phyloP scores from a whole-genome alignment of 2,113 vertebrate species.

The Pseudolaguvia tuberculata region DNA sequence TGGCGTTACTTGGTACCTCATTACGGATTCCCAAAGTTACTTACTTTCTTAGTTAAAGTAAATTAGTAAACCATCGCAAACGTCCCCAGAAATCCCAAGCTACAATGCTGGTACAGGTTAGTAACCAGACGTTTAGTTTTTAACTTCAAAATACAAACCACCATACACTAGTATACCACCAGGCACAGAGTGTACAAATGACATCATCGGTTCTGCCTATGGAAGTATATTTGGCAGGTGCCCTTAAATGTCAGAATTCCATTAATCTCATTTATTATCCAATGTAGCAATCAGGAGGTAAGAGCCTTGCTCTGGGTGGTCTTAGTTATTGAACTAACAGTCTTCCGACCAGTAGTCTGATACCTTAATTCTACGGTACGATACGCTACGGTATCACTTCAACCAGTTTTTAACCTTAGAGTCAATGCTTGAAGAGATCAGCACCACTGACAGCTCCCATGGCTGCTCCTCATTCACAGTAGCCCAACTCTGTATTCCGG shows the following conservation, averaged over 20 bases:
- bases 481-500: conserved; percentile 1
- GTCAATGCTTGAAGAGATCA: conserved; percentile 1
- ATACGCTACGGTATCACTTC: too few relatives aligned
- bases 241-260: not conserved
- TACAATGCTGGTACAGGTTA: not conserved
- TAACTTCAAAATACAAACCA: too few relatives aligned
- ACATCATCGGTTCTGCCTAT: not conserved
- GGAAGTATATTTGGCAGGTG: not conserved
- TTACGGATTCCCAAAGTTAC: not conserved
- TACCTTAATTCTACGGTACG: too few relatives aligned
- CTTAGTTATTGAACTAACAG: too few relatives aligned
- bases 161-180: too few relatives aligned
- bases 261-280: too few relatives aligned
- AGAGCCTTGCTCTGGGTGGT: too few relatives aligned
- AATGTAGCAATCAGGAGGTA: too few relatives aligned
- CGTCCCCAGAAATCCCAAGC: not conserved
- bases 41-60: not conserved
- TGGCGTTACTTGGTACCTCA: not conserved
- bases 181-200: not conserved
- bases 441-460: conserved; percentile 31
- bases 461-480: conserved; percentile 8
- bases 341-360: too few relatives aligned
- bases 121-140: not conserved
- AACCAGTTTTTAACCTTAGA: not conserved
- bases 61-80: not conserved